These are phyloP conservation scores for Lithobates sylvaticus DNA, from an alignment of 2,797 vertebrate genomes.

Conservation along the genomic window DNA sequence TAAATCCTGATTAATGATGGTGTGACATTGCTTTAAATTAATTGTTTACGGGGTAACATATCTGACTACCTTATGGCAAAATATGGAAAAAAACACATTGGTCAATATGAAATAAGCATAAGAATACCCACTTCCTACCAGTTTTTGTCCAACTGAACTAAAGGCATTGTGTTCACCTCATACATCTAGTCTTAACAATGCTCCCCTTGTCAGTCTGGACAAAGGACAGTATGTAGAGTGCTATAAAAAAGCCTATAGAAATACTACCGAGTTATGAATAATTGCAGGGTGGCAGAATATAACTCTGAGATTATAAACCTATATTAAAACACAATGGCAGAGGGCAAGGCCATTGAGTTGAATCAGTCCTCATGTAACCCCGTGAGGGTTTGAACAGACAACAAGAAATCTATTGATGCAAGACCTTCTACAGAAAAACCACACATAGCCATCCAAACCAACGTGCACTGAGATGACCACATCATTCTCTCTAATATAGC, in stretches of 20 bases:
- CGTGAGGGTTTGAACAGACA: conserved; percentile 73
- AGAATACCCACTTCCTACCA: conserved; percentile 65
- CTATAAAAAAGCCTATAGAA: conserved; percentile 71
- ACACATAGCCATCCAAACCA: conserved; percentile 72
- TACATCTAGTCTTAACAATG: conserved; percentile 76
- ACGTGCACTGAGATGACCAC: conserved; percentile 74
- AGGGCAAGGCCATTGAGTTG: conserved; percentile 78
- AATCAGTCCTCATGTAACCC: conserved; percentile 79
- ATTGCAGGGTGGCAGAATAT: conserved; percentile 78
- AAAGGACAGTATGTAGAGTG: conserved; percentile 75
- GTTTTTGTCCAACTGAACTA: conserved; percentile 73
- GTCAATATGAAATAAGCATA: conserved; percentile 64
- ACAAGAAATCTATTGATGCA: conserved; percentile 81
- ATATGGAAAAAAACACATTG: neutral
- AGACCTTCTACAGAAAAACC: conserved; percentile 70
- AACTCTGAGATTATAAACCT: conserved; percentile 79
- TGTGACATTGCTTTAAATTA: neutral
- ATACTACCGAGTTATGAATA: conserved; percentile 76
- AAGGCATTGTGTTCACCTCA: conserved; percentile 80
- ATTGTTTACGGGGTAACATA: neutral
- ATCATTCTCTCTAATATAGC: conserved; percentile 73
- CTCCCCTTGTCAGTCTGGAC: conserved; percentile 75
- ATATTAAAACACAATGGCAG: conserved; percentile 77
- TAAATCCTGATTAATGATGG: no score
- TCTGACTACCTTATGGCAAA: neutral